Evolutionary conservation across 2,888 invertebrate species (phyloP), one percentile per base, ranked within the genome.

Genomic region (Drosophila siamana): DNA sequence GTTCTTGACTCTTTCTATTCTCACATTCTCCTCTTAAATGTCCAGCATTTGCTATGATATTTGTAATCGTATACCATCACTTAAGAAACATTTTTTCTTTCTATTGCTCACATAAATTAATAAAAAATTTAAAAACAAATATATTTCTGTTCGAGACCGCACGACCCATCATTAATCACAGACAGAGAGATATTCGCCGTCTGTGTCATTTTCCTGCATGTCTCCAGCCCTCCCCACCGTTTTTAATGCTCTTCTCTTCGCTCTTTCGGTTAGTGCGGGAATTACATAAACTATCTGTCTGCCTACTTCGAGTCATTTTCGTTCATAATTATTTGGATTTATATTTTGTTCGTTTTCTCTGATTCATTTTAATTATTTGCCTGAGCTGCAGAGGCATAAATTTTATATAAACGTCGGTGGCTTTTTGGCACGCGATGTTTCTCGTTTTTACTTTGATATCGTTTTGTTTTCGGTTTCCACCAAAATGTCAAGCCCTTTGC

Each of bases 401-500:
- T 88, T 88, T 78, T 70, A 28, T 78, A 68, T 83, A 83, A 79
- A 68, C 63, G 83, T 87, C 88, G 85, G 83, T 88, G 85, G 86
- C 88, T 86, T 84, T 86, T 84, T 84, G 83, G 83, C 83, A 84
- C 83, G 83, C 83, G 83, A 84, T 88, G 81, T 86, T 67, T 66
- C 63, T 78, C 57, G 67, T 77, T 62, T 55, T 24, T 36, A 57
- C 78, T 74, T 74, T 68, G 78, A 78, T 74, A 75, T 78, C 75
- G 81, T 63, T 84, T 64, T 76, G 68, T 69, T 68, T 61, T 56
- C 51, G 55, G 67, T 73, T 86, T 71, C 86, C 78, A 88, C 74
- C 74, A 86, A 83, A 82, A 88, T 88, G 87, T 88, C 83, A 86
- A 86, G 72, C 83, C 88, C 83, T 84, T 86, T 83, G 88, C 88